These are phyloP conservation scores for Scaptomyza tumidula DNA, from an alignment of 2,888 invertebrate genomes.

Conservation along the genomic window DNA sequence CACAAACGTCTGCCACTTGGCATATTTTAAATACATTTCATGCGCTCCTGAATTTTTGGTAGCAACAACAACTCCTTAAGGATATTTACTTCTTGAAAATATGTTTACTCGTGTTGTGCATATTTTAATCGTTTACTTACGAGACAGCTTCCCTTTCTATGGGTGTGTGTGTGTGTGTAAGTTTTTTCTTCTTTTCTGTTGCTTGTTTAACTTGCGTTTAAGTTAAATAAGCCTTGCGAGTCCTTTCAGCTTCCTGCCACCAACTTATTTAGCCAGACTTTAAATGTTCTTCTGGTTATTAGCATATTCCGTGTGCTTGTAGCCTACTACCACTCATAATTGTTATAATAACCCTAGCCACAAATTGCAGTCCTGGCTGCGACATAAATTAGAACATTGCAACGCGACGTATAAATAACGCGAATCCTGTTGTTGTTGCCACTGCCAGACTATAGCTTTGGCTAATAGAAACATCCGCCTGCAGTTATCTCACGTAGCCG, in stretches of 20 bases:
- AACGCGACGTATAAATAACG: constrained; percentile 57
- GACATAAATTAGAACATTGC: constrained; percentile 56
- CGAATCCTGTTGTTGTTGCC: constrained; percentile 16
- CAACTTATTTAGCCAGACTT: constrained; percentile 47
- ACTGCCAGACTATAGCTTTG: constrained; percentile 10
- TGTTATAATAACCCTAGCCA: constrained; percentile 49
- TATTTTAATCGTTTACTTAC: constrained; percentile 83
- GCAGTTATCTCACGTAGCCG: constrained; percentile 61
- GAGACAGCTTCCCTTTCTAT: constrained; percentile 60
- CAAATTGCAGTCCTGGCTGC: constrained; percentile 58
- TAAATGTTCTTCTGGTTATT: constrained; percentile 45
- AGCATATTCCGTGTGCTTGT: constrained; percentile 33
- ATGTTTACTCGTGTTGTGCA: constrained; percentile 84
- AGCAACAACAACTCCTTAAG: constrained; percentile 66
- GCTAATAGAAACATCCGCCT: constrained; percentile 62
- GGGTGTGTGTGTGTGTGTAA: constrained; percentile 15
- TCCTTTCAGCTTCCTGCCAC: constrained; percentile 12
- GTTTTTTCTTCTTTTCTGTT: constrained; percentile 4
- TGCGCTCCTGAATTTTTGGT: constrained; percentile 76
- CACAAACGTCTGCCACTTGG: constrained; percentile 74
- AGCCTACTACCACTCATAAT: constrained; percentile 36
- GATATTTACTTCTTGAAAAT: constrained; percentile 83
- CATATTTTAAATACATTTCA: constrained; percentile 83
- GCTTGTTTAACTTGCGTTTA: constrained; percentile 72
- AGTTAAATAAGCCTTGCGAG: constrained; percentile 72